phyloP scores from a whole-genome alignment of 2,113 vertebrate genomes.

The Rhinoderma darwinii region DNA sequence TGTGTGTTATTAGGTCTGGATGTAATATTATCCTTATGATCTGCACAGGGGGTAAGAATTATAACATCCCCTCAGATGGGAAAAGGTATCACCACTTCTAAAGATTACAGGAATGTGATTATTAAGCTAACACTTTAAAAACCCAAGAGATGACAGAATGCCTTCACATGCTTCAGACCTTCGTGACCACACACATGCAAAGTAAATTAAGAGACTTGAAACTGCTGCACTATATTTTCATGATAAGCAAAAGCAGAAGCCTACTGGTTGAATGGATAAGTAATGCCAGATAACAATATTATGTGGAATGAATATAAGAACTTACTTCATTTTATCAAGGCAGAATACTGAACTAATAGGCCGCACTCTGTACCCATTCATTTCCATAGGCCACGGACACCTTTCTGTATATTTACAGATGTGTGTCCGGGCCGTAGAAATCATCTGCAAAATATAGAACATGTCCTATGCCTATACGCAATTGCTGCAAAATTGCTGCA shows the following conservation, averaged over 20 bases:
- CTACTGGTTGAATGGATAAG: neutral
- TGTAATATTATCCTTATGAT: conserved; percentile 40
- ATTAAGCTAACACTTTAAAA: conserved; percentile 41
- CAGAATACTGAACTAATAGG: neutral
- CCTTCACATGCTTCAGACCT: conserved; percentile 4
- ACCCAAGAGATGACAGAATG: neutral
- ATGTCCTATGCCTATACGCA: too few species aligned
- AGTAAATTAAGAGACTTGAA: conserved; percentile 14
- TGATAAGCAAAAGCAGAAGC: conserved; percentile 24
- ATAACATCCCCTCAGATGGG: conserved; percentile 32
- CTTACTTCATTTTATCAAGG: neutral
- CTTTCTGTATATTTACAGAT: too few species aligned
- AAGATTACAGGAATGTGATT: conserved; percentile 42
- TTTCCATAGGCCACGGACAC: too few species aligned
- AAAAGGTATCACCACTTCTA: conserved; percentile 36
- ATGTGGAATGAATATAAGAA: neutral
- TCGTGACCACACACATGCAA: conserved; percentile 40
- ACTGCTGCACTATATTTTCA: neutral
- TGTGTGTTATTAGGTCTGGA: conserved; percentile 7
- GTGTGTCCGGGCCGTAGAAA: too few species aligned
- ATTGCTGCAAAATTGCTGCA: too few species aligned
- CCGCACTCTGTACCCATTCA: too few species aligned
- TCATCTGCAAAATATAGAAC: too few species aligned
- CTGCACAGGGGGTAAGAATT: conserved; percentile 31
- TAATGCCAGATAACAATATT: neutral